Percentiles rank a stretch among this genome's conserved stretches.
These are phyloP conservation scores for Falco columbarius DNA, from an alignment of 2,797 vertebrate species.

Conservation along the genomic window DNA sequence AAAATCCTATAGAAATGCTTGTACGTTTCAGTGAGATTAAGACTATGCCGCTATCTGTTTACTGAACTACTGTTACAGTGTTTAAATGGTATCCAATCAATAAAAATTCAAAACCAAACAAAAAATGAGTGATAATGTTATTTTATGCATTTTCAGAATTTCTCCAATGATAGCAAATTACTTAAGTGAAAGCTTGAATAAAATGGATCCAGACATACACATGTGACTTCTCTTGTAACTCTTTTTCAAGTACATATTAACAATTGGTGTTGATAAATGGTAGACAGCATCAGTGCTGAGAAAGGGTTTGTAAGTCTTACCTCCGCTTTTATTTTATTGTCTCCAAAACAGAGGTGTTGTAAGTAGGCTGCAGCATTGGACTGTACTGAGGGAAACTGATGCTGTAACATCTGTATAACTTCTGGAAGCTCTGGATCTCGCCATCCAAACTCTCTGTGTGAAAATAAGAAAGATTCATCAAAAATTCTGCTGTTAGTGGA, in stretches of 20 bases:
- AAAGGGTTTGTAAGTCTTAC: constrained; percentile 69
- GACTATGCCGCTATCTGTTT: background rate
- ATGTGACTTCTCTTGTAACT: background rate
- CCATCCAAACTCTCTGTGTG: constrained; percentile 95
- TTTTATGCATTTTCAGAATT: background rate
- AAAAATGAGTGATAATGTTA: background rate
- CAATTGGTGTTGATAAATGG: background rate
- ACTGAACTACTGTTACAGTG: background rate
- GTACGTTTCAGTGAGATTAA: background rate
- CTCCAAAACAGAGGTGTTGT: constrained; percentile 97
- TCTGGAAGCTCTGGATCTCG: constrained; percentile 98
- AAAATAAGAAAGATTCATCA: constrained; percentile 32
- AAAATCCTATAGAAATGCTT: background rate
- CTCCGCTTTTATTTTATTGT: constrained; percentile 99
- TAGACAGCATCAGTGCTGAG: background rate
- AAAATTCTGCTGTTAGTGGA: background rate
- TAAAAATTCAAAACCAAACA: background rate
- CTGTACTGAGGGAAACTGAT: constrained; percentile 99
- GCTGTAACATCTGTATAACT: constrained; percentile 99
- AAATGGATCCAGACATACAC: background rate
- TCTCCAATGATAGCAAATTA: background rate
- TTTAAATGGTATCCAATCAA: background rate
- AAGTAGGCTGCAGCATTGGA: constrained; percentile 97
- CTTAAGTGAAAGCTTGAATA: background rate
- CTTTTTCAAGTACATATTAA: background rate